These are phyloP conservation scores for Diogma glabrata DNA, from an alignment of 2,888 invertebrate genomes.

Conservation along the genomic window DNA sequence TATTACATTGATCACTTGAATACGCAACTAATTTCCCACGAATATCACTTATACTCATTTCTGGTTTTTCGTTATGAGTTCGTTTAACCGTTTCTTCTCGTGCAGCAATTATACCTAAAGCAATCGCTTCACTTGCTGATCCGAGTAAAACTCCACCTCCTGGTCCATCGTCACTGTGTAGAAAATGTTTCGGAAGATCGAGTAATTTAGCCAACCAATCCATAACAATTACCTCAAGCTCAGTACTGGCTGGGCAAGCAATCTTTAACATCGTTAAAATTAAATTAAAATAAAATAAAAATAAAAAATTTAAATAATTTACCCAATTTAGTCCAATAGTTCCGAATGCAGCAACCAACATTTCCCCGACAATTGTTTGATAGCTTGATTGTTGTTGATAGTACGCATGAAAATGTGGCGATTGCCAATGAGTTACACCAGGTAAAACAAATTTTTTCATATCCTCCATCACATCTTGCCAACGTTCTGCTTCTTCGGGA, in stretches of 20 bases:
- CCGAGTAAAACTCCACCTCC: constrained; percentile 64
- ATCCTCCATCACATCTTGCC: constrained; percentile 70
- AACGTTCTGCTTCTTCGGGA: constrained; percentile 64
- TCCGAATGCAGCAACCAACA: constrained; percentile 64
- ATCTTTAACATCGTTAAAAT: constrained; percentile 46
- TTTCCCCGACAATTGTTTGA: constrained; percentile 63
- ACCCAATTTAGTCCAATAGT: constrained; percentile 79
- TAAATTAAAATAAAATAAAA: too few species aligned
- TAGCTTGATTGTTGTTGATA: constrained; percentile 68
- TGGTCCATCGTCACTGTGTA: constrained; percentile 50
- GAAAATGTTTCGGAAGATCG: constrained; percentile 62
- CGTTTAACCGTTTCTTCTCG: constrained; percentile 50
- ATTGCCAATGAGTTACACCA: constrained; percentile 75
- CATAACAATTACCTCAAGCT: constrained; percentile 72
- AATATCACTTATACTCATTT: constrained; percentile 48
- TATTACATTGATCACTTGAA: constrained; percentile 78
- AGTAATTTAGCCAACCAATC: constrained; percentile 78
- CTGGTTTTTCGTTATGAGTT: constrained; percentile 43
- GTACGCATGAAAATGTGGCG: constrained; percentile 79
- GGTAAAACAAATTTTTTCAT: constrained; percentile 77
- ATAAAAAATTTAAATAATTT: constrained; percentile 21
- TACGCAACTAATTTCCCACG: constrained; percentile 67
- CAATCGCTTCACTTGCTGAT: constrained; percentile 14
- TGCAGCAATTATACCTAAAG: constrained; percentile 11
- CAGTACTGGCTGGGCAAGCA: constrained; percentile 69